A percentile compares a stretch with the other conserved stretches of the same genome.
phyloP scores from a whole-genome alignment of 2,113 vertebrate species.

The Astur gentilis region DNA sequence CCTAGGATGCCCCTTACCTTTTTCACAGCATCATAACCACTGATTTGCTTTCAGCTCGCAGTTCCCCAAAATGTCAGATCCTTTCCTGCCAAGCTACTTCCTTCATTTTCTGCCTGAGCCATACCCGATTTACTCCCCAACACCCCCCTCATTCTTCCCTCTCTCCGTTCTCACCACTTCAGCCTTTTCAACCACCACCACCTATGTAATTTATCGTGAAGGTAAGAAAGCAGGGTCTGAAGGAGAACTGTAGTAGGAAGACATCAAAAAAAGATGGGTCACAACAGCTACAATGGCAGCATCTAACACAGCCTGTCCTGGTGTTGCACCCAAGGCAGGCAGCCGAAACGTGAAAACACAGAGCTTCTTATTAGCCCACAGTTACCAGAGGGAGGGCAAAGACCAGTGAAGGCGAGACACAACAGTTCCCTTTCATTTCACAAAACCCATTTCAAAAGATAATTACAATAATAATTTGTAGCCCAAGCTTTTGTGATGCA shows the following conservation, averaged over 20 bases:
- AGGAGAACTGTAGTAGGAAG: not conserved
- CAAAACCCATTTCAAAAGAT: not conserved
- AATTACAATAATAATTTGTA: not conserved
- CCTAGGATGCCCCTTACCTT: not conserved
- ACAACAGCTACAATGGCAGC: not conserved
- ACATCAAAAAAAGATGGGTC: not conserved
- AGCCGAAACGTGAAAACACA: not conserved
- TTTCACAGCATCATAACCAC: not conserved
- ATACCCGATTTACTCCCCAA: not conserved
- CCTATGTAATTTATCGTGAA: rapidly evolving
- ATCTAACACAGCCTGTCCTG: not conserved
- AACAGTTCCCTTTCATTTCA: not conserved
- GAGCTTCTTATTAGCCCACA: not conserved
- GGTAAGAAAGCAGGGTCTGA: not conserved
- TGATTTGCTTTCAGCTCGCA: not conserved
- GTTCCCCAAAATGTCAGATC: not conserved
- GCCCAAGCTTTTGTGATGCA: not conserved
- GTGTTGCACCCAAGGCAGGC: not conserved
- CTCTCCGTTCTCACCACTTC: not conserved
- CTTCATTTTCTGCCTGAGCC: not conserved
- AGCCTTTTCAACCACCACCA: not conserved
- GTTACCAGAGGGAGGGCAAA: not conserved
- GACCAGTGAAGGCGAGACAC: not conserved
- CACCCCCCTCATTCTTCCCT: not conserved
- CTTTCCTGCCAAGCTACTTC: not conserved